Evolutionary conservation across 2,113 vertebrate genomes (phyloP).

Genomic region (Podilymbus podiceps): DNA sequence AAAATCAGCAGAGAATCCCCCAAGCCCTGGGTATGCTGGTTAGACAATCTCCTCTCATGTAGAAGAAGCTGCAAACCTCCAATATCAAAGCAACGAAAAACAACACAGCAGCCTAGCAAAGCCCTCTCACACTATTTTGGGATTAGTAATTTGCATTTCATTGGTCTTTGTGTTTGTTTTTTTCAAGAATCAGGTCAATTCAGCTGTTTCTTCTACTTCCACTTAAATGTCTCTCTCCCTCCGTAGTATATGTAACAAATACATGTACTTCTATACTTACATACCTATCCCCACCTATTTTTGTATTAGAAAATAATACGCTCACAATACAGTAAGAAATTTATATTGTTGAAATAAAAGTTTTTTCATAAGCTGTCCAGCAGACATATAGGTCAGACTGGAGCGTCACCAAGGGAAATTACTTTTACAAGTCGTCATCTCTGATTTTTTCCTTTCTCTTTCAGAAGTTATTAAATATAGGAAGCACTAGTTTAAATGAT

Average conservation of each 20-base stretch:
- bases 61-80: background rate
- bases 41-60: background rate
- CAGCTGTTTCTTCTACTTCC: background rate
- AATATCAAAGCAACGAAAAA: background rate
- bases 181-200: background rate
- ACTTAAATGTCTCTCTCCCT: background rate
- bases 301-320: background rate
- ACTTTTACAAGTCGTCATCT: background rate
- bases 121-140: background rate
- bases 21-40: background rate
- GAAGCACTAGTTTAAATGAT: background rate
- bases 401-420: background rate
- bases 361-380: background rate
- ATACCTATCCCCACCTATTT: background rate
- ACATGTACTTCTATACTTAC: rapidly evolving
- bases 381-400: background rate
- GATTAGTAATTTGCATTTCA: background rate
- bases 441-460: background rate
- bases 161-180: background rate
- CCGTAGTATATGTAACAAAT: background rate
- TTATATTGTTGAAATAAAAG: background rate
- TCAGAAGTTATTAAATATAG: background rate
- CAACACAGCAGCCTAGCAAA: background rate
- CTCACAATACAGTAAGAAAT: background rate
- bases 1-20: background rate